Conservation (phyloP, 2,113 vertebrate genomes). For the Baryphthengus martii region DNA sequence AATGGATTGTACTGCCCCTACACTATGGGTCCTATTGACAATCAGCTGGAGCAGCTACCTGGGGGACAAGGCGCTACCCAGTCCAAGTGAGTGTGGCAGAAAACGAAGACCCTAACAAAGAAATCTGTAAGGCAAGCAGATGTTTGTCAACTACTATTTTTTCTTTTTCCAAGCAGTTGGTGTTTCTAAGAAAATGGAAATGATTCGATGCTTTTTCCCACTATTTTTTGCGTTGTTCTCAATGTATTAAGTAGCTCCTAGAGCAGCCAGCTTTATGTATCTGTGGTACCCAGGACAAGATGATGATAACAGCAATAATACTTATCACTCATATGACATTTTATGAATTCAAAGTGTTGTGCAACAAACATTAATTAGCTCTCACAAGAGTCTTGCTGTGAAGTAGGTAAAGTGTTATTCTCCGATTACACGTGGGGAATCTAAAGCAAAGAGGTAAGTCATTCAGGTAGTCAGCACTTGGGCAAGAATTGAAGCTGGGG, state of each 20-base stretch:
- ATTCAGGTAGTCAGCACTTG: background rate
- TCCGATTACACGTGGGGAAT: background rate
- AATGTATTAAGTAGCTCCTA: background rate
- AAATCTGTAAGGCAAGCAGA: background rate
- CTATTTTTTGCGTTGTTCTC: background rate
- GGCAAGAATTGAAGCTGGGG: background rate
- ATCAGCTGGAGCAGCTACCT: background rate
- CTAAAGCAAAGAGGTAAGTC: background rate
- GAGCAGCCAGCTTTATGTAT: background rate
- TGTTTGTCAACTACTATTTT: background rate
- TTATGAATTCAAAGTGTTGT: conserved; percentile 41
- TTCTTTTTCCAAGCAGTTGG: background rate
- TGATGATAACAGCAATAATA: conserved; percentile 35
- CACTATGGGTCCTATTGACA: background rate
- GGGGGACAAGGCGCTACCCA: background rate
- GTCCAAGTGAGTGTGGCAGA: background rate
- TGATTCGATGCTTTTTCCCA: background rate
- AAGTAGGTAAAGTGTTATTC: conserved; percentile 45
- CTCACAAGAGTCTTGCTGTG: conserved; percentile 47
- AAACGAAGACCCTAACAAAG: background rate
- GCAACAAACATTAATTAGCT: conserved; percentile 60
- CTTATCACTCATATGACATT: conserved; percentile 46
- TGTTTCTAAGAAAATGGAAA: background rate
- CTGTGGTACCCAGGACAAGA: background rate
- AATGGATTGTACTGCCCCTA: background rate